phyloP scores from a whole-genome alignment of 2,797 vertebrate species.

The Malurus splendens region DNA sequence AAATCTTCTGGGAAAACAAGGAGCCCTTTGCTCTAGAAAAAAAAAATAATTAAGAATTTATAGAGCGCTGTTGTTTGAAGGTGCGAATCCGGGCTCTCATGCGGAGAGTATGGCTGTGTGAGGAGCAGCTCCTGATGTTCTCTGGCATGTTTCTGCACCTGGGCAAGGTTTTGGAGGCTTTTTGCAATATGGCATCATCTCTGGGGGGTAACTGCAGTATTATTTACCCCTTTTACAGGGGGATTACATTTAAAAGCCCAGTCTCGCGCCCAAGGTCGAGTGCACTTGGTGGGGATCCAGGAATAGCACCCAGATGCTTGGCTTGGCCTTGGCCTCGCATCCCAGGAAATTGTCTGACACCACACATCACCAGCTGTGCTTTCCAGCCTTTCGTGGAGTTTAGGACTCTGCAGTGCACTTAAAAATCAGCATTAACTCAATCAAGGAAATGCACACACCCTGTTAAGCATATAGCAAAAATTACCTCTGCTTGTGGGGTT shows the following conservation, averaged over 20 bases:
- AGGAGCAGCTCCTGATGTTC: background rate
- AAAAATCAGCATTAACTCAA: background rate
- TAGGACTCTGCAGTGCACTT: background rate
- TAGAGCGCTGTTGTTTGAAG: rapidly evolving
- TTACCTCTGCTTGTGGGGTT: background rate
- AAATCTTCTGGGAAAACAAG: constrained; percentile 6
- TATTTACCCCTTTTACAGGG: background rate
- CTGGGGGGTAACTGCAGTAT: background rate
- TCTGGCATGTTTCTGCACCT: background rate
- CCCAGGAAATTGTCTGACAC: background rate
- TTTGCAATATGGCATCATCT: background rate
- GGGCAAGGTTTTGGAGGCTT: background rate
- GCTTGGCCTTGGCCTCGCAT: background rate
- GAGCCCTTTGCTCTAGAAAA: background rate
- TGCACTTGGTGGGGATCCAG: background rate
- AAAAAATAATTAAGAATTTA: background rate
- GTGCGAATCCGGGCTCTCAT: background rate
- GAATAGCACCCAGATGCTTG: background rate
- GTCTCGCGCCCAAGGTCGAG: background rate
- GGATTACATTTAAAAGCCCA: background rate
- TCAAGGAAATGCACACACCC: background rate
- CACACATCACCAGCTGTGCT: rapidly evolving
- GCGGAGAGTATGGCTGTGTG: background rate
- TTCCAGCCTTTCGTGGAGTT: background rate
- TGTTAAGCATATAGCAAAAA: background rate